phyloP scores from a whole-genome alignment of 2,113 vertebrate species.

The Aplodontia rufa region DNA sequence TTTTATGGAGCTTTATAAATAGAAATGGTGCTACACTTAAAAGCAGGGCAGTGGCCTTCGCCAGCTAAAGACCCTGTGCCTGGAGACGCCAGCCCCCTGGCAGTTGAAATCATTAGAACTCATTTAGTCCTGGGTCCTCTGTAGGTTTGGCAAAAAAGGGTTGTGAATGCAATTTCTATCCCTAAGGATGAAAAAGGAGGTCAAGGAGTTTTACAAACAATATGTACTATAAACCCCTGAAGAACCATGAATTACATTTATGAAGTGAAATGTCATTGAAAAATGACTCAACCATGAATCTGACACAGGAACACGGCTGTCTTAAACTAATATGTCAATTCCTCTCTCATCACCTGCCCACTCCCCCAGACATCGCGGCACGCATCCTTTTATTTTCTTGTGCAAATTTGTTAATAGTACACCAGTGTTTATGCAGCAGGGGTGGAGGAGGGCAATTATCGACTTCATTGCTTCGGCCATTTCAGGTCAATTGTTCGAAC shows the following conservation, averaged over 20 bases:
- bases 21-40: slow-evolving; percentile 77
- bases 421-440: slow-evolving; percentile 92
- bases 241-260: slow-evolving; percentile 86
- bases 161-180: slow-evolving; percentile 82
- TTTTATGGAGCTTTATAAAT: slow-evolving; percentile 79
- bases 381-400: slow-evolving; percentile 75
- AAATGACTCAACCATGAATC: slow-evolving; percentile 87
- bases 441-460: slow-evolving; percentile 89
- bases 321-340: slow-evolving; percentile 91
- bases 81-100: slow-evolving; percentile 63
- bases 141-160: slow-evolving; percentile 83
- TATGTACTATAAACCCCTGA: slow-evolving; percentile 81
- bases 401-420: slow-evolving; percentile 85
- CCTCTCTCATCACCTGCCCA: slow-evolving; percentile 72
- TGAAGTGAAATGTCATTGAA: slow-evolving; percentile 88
- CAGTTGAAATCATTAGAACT: slow-evolving; percentile 84
- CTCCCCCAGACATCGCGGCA: slow-evolving; percentile 74
- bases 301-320: slow-evolving; percentile 88
- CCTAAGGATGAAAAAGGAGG: slow-evolving; percentile 86
- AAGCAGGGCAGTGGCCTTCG: slow-evolving; percentile 77
- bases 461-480: slow-evolving; percentile 90
- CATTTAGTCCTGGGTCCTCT: slow-evolving; percentile 82
- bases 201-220: slow-evolving; percentile 86
- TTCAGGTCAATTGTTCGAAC: slow-evolving; percentile 94
- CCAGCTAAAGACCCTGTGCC: slow-evolving; percentile 48